phyloP scores from a whole-genome alignment of 1,140 invertebrate genomes.

The Habropoda laboriosa region DNA sequence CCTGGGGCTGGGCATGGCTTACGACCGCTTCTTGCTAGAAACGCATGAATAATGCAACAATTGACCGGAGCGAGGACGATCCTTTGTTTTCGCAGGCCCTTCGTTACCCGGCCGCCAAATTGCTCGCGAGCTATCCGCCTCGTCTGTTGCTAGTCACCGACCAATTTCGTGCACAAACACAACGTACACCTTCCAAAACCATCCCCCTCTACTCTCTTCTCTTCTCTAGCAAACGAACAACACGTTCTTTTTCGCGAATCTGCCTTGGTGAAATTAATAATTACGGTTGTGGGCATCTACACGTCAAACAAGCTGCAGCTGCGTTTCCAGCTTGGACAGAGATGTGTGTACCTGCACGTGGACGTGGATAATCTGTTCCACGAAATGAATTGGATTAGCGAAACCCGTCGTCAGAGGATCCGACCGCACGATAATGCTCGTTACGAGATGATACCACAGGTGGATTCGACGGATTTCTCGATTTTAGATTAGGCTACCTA shows the following conservation, averaged over 20 bases:
- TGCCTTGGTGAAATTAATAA: conserved; percentile 66
- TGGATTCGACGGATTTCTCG: neutral
- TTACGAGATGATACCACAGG: neutral
- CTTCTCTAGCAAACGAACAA: too few relatives aligned
- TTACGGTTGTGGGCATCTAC: conserved; percentile 56
- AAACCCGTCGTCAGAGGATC: conserved; percentile 12
- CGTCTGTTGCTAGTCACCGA: conserved; percentile 65
- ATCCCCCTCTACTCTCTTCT: conserved; percentile 13
- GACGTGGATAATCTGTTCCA: conserved; percentile 40
- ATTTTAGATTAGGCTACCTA: neutral
- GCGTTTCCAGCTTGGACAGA: conserved; percentile 23
- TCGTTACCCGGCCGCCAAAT: conserved; percentile 77
- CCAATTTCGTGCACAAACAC: conserved; percentile 63
- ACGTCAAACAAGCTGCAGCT: conserved; percentile 36
- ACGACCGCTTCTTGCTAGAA: conserved; percentile 76
- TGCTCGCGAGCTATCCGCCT: conserved; percentile 68
- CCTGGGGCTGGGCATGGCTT: conserved; percentile 59
- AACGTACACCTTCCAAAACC: conserved; percentile 19
- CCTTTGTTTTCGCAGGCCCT: conserved; percentile 79
- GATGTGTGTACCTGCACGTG: neutral
- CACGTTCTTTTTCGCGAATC: conserved; percentile 21
- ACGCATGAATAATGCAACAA: conserved; percentile 81
- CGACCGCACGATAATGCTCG: neutral
- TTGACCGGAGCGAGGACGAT: conserved; percentile 70
- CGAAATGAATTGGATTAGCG: conserved; percentile 44